Percentiles rank a stretch among this genome's conserved stretches.
Conservation (phyloP, 1,140 invertebrate genomes). For the Maniola jurtina region DNA sequence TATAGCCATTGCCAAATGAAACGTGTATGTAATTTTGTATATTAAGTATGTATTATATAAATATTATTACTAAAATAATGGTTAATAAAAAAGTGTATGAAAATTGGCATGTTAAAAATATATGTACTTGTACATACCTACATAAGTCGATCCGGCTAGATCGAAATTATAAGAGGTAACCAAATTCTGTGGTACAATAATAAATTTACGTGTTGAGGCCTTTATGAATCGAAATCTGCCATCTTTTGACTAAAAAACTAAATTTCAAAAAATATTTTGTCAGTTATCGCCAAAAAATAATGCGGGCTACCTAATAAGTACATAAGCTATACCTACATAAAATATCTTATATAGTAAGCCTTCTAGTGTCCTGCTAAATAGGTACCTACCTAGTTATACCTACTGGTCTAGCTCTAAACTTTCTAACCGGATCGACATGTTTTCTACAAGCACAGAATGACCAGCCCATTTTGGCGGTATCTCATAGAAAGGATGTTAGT, state of each 20-base stretch:
- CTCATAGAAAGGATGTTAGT: conserved; percentile 64
- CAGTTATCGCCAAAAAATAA: too few species aligned
- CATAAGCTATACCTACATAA: background rate
- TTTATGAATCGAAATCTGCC: too few species aligned
- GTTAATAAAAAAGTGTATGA: background rate
- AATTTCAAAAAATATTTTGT: too few species aligned
- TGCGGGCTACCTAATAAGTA: too few species aligned
- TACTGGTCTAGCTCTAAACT: background rate
- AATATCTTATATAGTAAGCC: background rate
- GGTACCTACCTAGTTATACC: background rate
- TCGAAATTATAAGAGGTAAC: background rate
- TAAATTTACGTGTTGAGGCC: too few species aligned
- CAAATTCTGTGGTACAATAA: too few species aligned
- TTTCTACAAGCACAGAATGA: conserved; percentile 21
- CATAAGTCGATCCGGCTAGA: conserved; percentile 18
- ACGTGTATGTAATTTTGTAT: conserved; percentile 5
- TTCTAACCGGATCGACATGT: conserved; percentile 2
- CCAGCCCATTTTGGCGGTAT: conserved; percentile 55
- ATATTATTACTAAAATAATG: background rate
- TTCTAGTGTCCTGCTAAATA: background rate
- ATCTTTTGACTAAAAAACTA: too few species aligned
- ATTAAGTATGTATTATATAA: too few species aligned
- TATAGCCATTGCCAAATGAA: conserved; percentile 26
- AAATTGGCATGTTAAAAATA: background rate
- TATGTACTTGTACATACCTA: conserved; percentile 27